Base-by-base conservation (phyloP, 2,113 vertebrate species). In the Willisornis vidua region DNA sequence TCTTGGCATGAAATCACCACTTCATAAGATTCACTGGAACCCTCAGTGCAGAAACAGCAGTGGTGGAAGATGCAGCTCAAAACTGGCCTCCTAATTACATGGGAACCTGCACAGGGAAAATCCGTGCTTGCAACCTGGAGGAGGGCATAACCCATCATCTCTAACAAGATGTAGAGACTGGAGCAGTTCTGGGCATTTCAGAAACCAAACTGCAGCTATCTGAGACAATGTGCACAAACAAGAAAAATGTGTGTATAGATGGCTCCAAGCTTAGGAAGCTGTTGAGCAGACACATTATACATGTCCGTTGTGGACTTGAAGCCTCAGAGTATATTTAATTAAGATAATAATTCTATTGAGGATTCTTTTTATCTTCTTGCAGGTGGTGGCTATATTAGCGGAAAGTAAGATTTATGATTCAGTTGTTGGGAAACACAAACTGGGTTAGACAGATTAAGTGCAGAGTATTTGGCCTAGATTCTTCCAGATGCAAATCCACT, bases 401-500 rank as follows among this genome's bases (percentile, higher is more conserved):
- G 74, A 67, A 92, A n/a, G 31, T n/a, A 61, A 78, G 84, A 37
- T n/a, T 45, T 45, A 71, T n/a, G 37, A 51, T 54, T 49, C 33
- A 46, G 87, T 55, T 0, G 0, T 25, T 41, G 81, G 80, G 77
- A 91, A 81, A 61, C 39, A 58, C 39, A 59, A 67, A 29, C 26
- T 39, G 66, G 71, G 81, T 75, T 79, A 51, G 43, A 41, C 58
- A 87, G 95, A 89, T 90, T 71, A 86, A 84, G 19, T 12, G 46
- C 70, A 23, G 65, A 37, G 65, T 28, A 45, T 73, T 83, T 94
- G 94, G 85, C 93, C 95, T 88, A 83, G 78, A 96, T 96, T 87
- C 59, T 73, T 54, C 46, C 71, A 58, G 85, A 70, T 58, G 67
- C 46, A 82, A 96, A 94, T 83, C 91, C 77, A 49, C 58, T 54